These are phyloP conservation scores for Yponomeuta plumbellus DNA, from an alignment of 2,888 invertebrate species.

Conservation along the genomic window DNA sequence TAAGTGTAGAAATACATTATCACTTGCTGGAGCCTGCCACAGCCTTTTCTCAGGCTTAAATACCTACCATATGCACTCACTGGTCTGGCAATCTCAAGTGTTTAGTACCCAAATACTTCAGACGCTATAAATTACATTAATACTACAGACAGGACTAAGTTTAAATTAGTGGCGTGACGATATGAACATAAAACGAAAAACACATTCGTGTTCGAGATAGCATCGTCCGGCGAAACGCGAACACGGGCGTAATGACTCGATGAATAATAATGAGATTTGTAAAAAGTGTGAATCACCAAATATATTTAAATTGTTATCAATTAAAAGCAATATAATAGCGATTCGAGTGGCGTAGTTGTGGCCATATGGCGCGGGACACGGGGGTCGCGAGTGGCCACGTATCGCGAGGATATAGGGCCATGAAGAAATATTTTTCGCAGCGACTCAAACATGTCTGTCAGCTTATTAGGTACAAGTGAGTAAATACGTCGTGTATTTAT, in stretches of 20 bases:
- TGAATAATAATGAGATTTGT: slow-evolving; percentile 73
- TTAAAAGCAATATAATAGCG: slow-evolving; percentile 77
- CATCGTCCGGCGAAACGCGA: slow-evolving; percentile 63
- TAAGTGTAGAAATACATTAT: no score
- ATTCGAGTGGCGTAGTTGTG: slow-evolving; percentile 64
- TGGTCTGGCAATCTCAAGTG: no score
- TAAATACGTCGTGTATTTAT: no score
- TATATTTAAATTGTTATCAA: slow-evolving; percentile 78
- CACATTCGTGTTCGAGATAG: slow-evolving; percentile 66
- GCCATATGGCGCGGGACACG: slow-evolving; percentile 68
- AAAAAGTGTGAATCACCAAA: slow-evolving; percentile 78
- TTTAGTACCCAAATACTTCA: no score
- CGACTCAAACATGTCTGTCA: no score
- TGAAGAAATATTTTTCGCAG: not conserved
- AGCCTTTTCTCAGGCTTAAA: no score
- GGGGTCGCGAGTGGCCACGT: slow-evolving; percentile 39
- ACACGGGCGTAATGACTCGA: slow-evolving; percentile 72
- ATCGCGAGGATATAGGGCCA: slow-evolving; percentile 20
- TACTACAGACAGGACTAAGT: not conserved
- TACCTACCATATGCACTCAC: no score
- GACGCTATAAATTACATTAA: not conserved
- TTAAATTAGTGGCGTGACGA: slow-evolving; percentile 58
- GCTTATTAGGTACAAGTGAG: no score
- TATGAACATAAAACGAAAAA: slow-evolving; percentile 63
- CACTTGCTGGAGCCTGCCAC: no score